Conservation (phyloP, 1,140 invertebrate genomes). For the Holcopasites calliopsidis region DNA sequence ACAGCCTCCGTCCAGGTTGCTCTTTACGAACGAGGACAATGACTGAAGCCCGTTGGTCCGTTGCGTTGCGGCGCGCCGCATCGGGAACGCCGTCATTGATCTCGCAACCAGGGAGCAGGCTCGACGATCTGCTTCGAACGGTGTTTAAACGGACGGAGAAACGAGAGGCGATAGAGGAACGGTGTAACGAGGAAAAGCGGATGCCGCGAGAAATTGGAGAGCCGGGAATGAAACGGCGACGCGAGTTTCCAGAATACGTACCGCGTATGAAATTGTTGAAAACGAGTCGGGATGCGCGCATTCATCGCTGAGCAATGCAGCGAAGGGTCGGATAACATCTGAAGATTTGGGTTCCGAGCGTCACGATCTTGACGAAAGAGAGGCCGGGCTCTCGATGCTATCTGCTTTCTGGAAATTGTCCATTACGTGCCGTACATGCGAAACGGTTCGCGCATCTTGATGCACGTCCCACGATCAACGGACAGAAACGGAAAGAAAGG, state of each 20-base stretch:
- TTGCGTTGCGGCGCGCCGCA: too few species aligned
- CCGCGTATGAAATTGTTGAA: too few species aligned
- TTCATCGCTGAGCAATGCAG: conserved; percentile 4
- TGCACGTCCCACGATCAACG: conserved; percentile 29
- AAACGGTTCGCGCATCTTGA: conserved; percentile 24
- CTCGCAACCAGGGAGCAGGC: conserved; percentile 20
- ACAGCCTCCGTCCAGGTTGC: conserved; percentile 49
- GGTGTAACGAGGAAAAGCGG: background rate
- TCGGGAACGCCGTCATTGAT: conserved; percentile 1
- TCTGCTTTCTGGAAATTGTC: conserved; percentile 46
- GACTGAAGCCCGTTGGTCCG: conserved; percentile 66
- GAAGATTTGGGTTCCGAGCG: background rate
- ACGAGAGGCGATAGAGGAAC: background rate
- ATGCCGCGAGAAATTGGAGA: conserved; percentile 16
- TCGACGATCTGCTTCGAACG: background rate
- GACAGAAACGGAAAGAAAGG: conserved; percentile 41
- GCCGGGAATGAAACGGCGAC: background rate
- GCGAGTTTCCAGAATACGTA: too few species aligned
- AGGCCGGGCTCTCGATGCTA: conserved; percentile 14
- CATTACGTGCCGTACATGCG: conserved; percentile 33
- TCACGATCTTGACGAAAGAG: conserved; percentile 25
- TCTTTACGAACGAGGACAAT: conserved; percentile 64
- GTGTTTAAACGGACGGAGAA: background rate
- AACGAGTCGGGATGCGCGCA: too few species aligned
- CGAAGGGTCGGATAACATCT: background rate